Percentiles rank a stretch among this genome's conserved stretches.
phyloP scores from a whole-genome alignment of 2,797 vertebrate species.

The Aselliscus stoliczkanus region DNA sequence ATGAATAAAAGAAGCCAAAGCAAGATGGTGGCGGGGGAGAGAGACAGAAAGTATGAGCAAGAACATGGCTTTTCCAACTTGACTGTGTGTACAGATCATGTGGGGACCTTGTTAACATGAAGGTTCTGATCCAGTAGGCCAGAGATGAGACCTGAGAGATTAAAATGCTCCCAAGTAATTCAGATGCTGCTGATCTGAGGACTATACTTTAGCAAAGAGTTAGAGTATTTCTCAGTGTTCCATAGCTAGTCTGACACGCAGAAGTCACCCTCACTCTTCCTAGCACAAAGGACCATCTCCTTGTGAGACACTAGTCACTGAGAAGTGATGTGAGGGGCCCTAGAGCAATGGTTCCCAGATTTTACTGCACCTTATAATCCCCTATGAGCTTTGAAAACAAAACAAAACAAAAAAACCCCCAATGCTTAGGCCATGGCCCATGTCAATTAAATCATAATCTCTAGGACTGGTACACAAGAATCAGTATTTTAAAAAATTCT shows the following conservation, averaged over 20 bases:
- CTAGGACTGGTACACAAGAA: neutral
- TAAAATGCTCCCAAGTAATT: neutral
- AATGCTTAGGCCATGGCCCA: neutral
- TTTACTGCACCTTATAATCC: neutral
- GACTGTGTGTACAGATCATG: neutral
- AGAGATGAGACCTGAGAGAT: neutral
- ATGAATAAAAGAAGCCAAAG: slow-evolving; percentile 13
- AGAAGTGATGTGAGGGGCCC: neutral
- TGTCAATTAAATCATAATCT: neutral
- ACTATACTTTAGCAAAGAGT: neutral
- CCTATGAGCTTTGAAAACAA: neutral
- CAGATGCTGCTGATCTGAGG: neutral
- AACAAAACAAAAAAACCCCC: too few species aligned
- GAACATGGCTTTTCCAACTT: neutral
- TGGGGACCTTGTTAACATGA: neutral
- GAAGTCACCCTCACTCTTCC: neutral
- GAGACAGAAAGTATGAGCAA: neutral
- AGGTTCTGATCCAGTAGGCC: neutral
- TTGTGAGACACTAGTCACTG: neutral
- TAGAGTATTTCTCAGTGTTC: neutral
- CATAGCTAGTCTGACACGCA: too few species aligned
- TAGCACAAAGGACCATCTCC: neutral
- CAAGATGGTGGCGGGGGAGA: neutral
- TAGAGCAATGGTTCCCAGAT: neutral
- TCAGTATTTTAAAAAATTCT: neutral